Base-by-base conservation (phyloP, 2,113 vertebrate genomes). In the Mugil cephalus region DNA sequence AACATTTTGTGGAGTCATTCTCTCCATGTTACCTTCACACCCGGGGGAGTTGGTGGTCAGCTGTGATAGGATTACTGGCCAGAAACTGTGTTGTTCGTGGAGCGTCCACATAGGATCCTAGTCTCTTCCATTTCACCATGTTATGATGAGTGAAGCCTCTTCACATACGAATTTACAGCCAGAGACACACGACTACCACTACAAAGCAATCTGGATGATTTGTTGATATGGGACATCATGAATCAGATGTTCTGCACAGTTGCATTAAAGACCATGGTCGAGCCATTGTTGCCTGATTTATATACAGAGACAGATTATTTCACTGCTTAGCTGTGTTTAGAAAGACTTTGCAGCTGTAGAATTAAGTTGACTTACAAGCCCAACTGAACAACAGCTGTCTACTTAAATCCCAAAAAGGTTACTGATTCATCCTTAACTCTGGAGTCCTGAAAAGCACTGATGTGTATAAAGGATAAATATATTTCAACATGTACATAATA, bases 41-140 rank as follows among this genome's bases (percentile, higher is more conserved):
- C 15, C 30, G 0, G 8, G 51, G 24, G 15, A 30, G 52, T 63
- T 72, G 0, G 14, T 68, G 63, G 69, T 78, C 63, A 42, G 54
- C 56, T 67, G 17, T 59, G 73, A 82, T 72, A 39, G 76, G 69
- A 75, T 80, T 73, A 69, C 30, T 21, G 61, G 62, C 76, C 75
- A 76, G 50, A 78, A 46, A 15, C 8, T 30, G 7, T 83, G 77
- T 72, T 77, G 59, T 67, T 79, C 76, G 63, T 87, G 64, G 74
- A 76, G 53, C 15, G 0, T 62, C 62, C 38, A 59, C 9, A 48
- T 52, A 43, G 66, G 13, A 53, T 70, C 34, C 40, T 52, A 30
- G 64, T 62, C 70, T 48, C 54, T 35, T 70, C 47, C 58, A 73
- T 17, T 66, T 75, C 38, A 39, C 36, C 8, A 2, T 24, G 17